Conservation (phyloP, 2,888 invertebrate species). For the Ormyrus nitidulus region DNA sequence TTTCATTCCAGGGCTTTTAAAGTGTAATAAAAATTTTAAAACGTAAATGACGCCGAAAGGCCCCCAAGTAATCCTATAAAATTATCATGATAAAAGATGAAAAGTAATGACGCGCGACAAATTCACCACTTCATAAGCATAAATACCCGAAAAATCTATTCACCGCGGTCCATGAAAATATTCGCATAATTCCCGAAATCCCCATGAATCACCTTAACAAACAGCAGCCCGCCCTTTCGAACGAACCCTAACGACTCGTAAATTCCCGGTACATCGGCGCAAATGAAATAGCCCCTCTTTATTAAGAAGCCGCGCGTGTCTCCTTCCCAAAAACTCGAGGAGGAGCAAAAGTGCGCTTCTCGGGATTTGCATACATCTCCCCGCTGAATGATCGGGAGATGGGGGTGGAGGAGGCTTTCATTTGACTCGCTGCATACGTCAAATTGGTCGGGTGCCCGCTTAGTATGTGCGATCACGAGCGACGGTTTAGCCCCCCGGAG, state of each 20-base stretch:
- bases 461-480: slow-evolving; percentile 71
- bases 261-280: background rate
- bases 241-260: no score
- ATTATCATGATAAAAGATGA: no score
- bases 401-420: slow-evolving; percentile 36
- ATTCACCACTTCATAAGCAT: no score
- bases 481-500: slow-evolving; percentile 67
- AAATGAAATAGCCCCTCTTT: slow-evolving; percentile 33
- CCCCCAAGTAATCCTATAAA: no score
- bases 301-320: slow-evolving; percentile 27
- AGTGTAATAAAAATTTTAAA: no score
- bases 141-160: background rate
- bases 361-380: background rate
- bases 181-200: background rate
- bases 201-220: background rate
- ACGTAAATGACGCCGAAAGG: no score
- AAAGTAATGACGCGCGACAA: no score
- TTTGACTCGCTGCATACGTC: slow-evolving; percentile 59
- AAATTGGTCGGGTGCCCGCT: slow-evolving; percentile 61
- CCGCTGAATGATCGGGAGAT: slow-evolving; percentile 48
- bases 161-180: background rate
- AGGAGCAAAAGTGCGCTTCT: background rate
- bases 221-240: no score
- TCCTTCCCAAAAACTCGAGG: background rate
- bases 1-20: no score